phyloP scores from a whole-genome alignment of 1,140 invertebrate species.

The Diachasmimorpha longicaudata region DNA sequence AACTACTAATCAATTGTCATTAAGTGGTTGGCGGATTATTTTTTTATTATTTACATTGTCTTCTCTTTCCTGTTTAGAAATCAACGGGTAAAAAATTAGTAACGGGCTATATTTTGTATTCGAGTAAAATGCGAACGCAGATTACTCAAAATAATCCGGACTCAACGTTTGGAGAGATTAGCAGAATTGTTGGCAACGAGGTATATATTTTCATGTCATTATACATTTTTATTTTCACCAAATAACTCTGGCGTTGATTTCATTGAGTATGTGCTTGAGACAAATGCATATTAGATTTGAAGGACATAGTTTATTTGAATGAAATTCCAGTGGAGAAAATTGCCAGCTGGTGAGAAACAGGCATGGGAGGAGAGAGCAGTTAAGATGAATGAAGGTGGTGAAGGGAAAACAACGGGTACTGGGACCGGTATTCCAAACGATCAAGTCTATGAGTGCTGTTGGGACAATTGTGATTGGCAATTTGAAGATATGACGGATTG shows the following conservation, averaged over 20 bases:
- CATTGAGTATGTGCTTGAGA: constrained; percentile 12
- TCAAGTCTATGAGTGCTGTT: constrained; percentile 84
- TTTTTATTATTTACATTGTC: constrained; percentile 52
- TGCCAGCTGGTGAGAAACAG: constrained; percentile 86
- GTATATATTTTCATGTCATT: constrained; percentile 61
- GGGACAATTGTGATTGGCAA: constrained; percentile 92
- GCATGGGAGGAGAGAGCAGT: constrained; percentile 91
- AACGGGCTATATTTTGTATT: constrained; percentile 98
- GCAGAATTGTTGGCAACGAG: constrained; percentile 94
- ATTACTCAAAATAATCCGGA: constrained; percentile 92
- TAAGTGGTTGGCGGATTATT: neutral
- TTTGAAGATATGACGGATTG: constrained; percentile 91
- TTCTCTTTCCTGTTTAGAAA: constrained; percentile 68
- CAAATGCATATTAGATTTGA: constrained; percentile 31
- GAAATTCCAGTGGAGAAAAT: constrained; percentile 82
- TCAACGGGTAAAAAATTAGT: constrained; percentile 85
- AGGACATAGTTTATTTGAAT: constrained; percentile 17
- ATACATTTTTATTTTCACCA: constrained; percentile 28
- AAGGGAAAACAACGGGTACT: constrained; percentile 59
- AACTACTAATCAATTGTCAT: neutral
- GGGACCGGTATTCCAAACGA: constrained; percentile 57
- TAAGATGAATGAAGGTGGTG: constrained; percentile 79
- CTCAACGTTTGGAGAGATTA: constrained; percentile 96
- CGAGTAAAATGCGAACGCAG: constrained; percentile 91
- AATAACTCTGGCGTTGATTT: constrained; percentile 16